These are phyloP conservation scores for Drosophila hydei DNA, from an alignment of 1,140 invertebrate genomes.

Conservation along the genomic window DNA sequence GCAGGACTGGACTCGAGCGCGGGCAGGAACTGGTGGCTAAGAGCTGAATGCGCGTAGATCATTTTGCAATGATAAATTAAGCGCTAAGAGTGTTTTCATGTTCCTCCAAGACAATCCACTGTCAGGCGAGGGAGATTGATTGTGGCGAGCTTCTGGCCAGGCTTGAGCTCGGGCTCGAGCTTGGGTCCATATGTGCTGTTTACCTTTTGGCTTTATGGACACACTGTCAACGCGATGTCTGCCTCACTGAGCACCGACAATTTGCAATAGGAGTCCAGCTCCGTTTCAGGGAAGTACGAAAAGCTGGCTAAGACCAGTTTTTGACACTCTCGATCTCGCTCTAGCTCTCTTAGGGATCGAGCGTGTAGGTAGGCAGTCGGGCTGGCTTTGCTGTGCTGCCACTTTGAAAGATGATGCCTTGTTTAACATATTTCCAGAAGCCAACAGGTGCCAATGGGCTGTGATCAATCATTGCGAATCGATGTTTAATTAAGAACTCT, in stretches of 20 bases:
- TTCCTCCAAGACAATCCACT: slow-evolving; percentile 80
- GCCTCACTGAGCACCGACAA: slow-evolving; percentile 64
- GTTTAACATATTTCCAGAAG: slow-evolving; percentile 84
- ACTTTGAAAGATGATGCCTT: slow-evolving; percentile 72
- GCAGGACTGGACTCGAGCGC: slow-evolving; percentile 5
- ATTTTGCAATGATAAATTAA: slow-evolving; percentile 83
- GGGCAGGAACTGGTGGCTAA: slow-evolving; percentile 8
- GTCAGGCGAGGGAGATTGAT: slow-evolving; percentile 79
- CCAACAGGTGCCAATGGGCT: slow-evolving; percentile 83
- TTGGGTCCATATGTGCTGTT: slow-evolving; percentile 19
- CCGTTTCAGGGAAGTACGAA: slow-evolving; percentile 51
- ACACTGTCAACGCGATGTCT: slow-evolving; percentile 75
- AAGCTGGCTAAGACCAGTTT: slow-evolving; percentile 71
- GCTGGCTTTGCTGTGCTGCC: slow-evolving; percentile 21
- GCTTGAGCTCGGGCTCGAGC: background rate
- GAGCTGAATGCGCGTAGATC: slow-evolving; percentile 63
- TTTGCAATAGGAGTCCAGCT: slow-evolving; percentile 64
- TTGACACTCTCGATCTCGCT: slow-evolving; percentile 47
- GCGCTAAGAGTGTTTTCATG: slow-evolving; percentile 83
- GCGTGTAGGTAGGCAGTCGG: slow-evolving; percentile 23
- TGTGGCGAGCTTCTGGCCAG: slow-evolving; percentile 46
- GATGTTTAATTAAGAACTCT: slow-evolving; percentile 84
- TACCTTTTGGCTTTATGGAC: slow-evolving; percentile 43
- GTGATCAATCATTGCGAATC: slow-evolving; percentile 83
- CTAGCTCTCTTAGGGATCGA: slow-evolving; percentile 8